These are phyloP conservation scores for Plumapathes pennacea DNA, from an alignment of 92 coral and sea anemone species.

Conservation along the genomic window DNA sequence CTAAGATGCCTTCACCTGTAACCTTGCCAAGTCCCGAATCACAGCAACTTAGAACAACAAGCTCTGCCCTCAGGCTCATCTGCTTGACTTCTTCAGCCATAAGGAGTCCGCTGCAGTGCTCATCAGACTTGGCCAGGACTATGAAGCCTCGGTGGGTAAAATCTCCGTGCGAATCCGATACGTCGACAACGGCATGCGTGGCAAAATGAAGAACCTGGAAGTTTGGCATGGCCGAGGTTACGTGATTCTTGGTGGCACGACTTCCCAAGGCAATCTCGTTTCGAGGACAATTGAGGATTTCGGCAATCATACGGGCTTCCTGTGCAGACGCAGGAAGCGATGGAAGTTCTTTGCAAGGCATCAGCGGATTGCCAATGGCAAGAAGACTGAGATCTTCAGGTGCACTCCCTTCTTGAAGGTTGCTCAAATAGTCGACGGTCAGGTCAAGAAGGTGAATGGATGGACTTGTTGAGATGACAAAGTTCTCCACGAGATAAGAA, in stretches of 20 bases:
- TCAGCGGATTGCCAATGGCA: conserved; percentile 63
- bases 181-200: conserved; percentile 52
- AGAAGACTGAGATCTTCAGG: conserved; percentile 36
- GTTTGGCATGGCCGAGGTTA: conserved; percentile 36
- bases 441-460: conserved; percentile 49
- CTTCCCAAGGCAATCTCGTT: conserved; percentile 28
- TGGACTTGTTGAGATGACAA: conserved; percentile 54
- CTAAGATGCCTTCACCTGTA: conserved; percentile 63
- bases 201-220: conserved; percentile 55
- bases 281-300: conserved; percentile 27
- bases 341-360: conserved; percentile 40
- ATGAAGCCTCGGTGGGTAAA: conserved; percentile 52
- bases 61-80: conserved; percentile 51
- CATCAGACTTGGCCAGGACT: conserved; percentile 40
- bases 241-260: conserved; percentile 42
- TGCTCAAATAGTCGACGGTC: neutral
- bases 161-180: conserved; percentile 48
- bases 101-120: conserved; percentile 45
- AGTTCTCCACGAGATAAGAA: conserved; percentile 33
- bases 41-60: conserved; percentile 69
- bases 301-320: conserved; percentile 52
- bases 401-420: neutral
- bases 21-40: conserved; percentile 62
- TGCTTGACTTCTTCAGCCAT: conserved; percentile 53
- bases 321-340: conserved; percentile 42